These are phyloP conservation scores for Eupsilia transversa DNA, from an alignment of 2,888 invertebrate species.

Conservation along the genomic window DNA sequence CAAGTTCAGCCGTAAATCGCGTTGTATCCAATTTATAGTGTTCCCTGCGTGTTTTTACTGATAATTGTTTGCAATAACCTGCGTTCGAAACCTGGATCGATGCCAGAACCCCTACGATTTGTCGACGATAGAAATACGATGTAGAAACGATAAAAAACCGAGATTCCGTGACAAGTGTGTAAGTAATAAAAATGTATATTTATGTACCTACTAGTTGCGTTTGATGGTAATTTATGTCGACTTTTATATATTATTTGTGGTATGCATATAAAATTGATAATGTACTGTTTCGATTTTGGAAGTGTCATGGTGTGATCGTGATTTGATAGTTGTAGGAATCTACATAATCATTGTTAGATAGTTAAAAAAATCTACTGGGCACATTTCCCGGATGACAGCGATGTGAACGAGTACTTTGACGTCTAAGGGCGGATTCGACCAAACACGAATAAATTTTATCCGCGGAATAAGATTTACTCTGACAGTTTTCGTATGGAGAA, in stretches of 20 bases:
- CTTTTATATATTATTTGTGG: slow-evolving; percentile 52
- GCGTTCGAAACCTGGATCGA: slow-evolving; percentile 71
- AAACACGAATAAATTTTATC: too few relatives aligned
- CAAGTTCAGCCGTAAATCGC: slow-evolving; percentile 28
- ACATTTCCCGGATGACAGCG: too few relatives aligned
- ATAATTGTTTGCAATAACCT: slow-evolving; percentile 72
- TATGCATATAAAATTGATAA: slow-evolving; percentile 58
- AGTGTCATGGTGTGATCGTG: not conserved
- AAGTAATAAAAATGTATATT: slow-evolving; percentile 59
- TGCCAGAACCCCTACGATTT: slow-evolving; percentile 71
- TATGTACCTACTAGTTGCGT: slow-evolving; percentile 53
- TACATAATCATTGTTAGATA: not conserved
- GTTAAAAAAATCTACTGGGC: too few relatives aligned
- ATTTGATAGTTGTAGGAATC: slow-evolving; percentile 2
- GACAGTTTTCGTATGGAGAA: too few relatives aligned
- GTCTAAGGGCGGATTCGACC: too few relatives aligned
- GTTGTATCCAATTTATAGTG: slow-evolving; percentile 61
- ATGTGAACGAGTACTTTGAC: too few relatives aligned
- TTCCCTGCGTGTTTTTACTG: slow-evolving; percentile 67
- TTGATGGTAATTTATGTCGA: slow-evolving; percentile 57
- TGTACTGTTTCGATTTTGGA: slow-evolving; percentile 25
- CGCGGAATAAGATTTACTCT: too few relatives aligned
- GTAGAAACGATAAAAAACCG: slow-evolving; percentile 51
- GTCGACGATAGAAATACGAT: slow-evolving; percentile 63
- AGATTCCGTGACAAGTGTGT: slow-evolving; percentile 52